Evolutionary conservation across 1,140 invertebrate genomes (phyloP).

Genomic region (Drosophila trapezifrons): DNA sequence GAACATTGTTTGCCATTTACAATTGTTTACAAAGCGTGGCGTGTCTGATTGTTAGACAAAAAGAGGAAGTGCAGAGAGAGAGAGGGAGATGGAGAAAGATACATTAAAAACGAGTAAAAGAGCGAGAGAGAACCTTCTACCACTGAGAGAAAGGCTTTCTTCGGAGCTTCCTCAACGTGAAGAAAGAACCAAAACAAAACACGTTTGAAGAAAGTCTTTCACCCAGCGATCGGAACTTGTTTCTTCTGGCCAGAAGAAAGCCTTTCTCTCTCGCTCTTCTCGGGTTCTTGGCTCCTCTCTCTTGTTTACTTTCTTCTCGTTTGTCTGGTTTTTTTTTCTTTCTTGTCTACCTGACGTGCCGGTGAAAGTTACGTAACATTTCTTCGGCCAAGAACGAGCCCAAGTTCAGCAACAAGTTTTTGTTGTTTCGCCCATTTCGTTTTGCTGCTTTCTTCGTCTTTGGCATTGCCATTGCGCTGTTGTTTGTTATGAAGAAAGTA

Average conservation of each 20-base stretch:
- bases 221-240: slow-evolving; percentile 11
- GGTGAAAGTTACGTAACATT: slow-evolving; percentile 79
- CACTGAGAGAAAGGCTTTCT: slow-evolving; percentile 50
- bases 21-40: slow-evolving; percentile 62
- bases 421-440: slow-evolving; percentile 49
- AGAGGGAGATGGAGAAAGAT: background rate
- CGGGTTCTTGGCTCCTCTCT: slow-evolving; percentile 39
- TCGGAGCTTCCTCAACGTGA: slow-evolving; percentile 22
- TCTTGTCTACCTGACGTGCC: slow-evolving; percentile 49
- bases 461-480: slow-evolving; percentile 13
- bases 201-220: slow-evolving; percentile 63
- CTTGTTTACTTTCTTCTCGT: slow-evolving; percentile 69
- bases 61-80: background rate
- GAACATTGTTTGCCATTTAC: slow-evolving; percentile 57
- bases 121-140: background rate
- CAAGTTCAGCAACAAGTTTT: slow-evolving; percentile 71
- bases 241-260: slow-evolving; percentile 22
- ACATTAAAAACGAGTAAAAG: background rate
- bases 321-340: slow-evolving; percentile 21
- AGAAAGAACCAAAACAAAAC: slow-evolving; percentile 37
- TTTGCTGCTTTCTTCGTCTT: slow-evolving; percentile 73
- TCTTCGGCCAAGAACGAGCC: slow-evolving; percentile 69
- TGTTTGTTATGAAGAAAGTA: slow-evolving; percentile 61
- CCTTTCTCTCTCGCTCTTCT: slow-evolving; percentile 11
- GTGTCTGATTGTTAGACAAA: slow-evolving; percentile 19